A percentile compares a stretch with the other conserved stretches of the same genome.
Evolutionary conservation across 2,888 invertebrate genomes (phyloP).

Genomic region (Calameuta pallipes): DNA sequence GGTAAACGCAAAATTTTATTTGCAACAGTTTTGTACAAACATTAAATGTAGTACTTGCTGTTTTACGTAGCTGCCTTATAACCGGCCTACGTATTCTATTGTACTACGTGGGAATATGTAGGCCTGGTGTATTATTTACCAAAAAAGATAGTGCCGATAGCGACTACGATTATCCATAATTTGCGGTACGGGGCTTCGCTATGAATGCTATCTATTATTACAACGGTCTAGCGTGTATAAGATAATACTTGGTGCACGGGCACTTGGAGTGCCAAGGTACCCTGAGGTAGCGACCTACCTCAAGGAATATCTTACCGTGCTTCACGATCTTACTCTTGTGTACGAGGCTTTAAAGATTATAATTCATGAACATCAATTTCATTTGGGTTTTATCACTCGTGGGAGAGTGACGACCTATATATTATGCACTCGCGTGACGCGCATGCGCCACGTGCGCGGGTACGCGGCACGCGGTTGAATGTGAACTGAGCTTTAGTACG

Average conservation of each 20-base stretch:
- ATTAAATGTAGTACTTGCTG: too few species aligned
- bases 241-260: slow-evolving; percentile 24
- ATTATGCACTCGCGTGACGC: background rate
- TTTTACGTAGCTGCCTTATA: too few species aligned
- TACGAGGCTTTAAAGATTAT: too few species aligned
- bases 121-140: slow-evolving; percentile 45
- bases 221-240: slow-evolving; percentile 35
- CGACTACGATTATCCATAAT: slow-evolving; percentile 9
- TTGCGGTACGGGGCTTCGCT: slow-evolving; percentile 14
- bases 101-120: too few species aligned
- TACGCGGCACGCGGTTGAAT: background rate
- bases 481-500: background rate
- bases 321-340: too few species aligned
- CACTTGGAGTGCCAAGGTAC: too few species aligned
- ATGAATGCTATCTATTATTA: slow-evolving; percentile 55
- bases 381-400: background rate
- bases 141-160: slow-evolving; percentile 46
- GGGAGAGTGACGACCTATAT: background rate
- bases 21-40: too few species aligned
- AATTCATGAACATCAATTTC: background rate
- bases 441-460: background rate
- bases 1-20: too few species aligned
- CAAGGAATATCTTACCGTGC: too few species aligned
- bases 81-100: too few species aligned
- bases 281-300: too few species aligned